phyloP scores from a whole-genome alignment of 1,140 invertebrate genomes.

The Saccostrea cuccullata region DNA sequence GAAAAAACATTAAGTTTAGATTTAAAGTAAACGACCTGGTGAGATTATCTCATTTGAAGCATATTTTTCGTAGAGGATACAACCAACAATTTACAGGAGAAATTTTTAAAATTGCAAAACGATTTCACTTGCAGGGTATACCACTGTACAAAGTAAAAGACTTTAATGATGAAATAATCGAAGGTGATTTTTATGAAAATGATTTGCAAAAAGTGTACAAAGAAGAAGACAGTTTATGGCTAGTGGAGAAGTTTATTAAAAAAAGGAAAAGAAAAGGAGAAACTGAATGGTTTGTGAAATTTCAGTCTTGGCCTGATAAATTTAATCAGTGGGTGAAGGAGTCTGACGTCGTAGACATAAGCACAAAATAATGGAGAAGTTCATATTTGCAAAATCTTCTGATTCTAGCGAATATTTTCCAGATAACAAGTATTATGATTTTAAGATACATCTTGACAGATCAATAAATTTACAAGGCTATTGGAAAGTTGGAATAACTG shows the following conservation, averaged over 20 bases:
- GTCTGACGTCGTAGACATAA: constrained; percentile 4
- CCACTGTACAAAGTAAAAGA: constrained; percentile 47
- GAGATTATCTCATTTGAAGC: constrained; percentile 43
- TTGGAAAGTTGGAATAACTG: constrained; percentile 28
- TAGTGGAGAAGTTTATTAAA: constrained; percentile 36
- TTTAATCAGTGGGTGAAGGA: constrained; percentile 27
- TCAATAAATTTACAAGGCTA: neutral
- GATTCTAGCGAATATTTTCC: neutral
- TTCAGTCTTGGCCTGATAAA: constrained; percentile 12
- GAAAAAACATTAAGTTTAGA: constrained; percentile 15
- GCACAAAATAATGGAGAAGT: constrained; percentile 18
- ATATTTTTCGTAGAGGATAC: constrained; percentile 36
- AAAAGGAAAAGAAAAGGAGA: constrained; percentile 25
- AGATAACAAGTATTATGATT: constrained; percentile 20
- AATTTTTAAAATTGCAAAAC: neutral
- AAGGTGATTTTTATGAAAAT: constrained; percentile 45
- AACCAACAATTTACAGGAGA: constrained; percentile 42
- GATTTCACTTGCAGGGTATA: constrained; percentile 39
- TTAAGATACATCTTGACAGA: constrained; percentile 13
- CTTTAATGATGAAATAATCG: constrained; percentile 40
- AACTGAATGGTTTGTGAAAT: constrained; percentile 30
- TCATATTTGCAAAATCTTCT: constrained; percentile 4
- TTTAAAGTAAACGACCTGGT: constrained; percentile 44
- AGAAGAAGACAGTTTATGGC: constrained; percentile 42
- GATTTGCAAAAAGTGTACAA: constrained; percentile 38